Base-by-base conservation (phyloP, 2,888 invertebrate species). In the Cordilura impudica region DNA sequence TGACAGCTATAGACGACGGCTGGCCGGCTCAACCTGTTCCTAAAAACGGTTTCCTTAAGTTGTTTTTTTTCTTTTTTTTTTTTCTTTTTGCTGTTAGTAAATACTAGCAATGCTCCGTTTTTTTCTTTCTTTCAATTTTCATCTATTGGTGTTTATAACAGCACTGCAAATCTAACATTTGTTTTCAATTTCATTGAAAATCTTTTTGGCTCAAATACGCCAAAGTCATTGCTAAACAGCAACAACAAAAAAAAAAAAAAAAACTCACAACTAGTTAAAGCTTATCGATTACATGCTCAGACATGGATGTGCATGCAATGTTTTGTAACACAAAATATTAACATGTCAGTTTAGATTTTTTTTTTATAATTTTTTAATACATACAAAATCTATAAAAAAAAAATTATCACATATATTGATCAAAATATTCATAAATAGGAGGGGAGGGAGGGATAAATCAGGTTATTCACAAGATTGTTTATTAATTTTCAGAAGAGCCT, bases 161-260 rank as follows among this genome's bases (percentile, higher is more conserved):
- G 70, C 63, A 78, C 58, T 65, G 74, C 61, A 61, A 63, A 63
- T n/a, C 74, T 53, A 21, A 49, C 70, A 67, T 66, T 79, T 79
- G 79, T 75, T 79, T 79, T 79, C 79, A 79, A 63, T 79, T 79
- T 79, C 79, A 79, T 75, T 79, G 71, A 79, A 72, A n/a, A 79
- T 65, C 12, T 58, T 71, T 73, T 72, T 69, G 26, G 47, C 35
- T 10, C n/a, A 39, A 12, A 39, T 1, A 49, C 49, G 43, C 51
- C 67, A 79, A 79, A 75, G 79, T 75, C 79, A 79, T 75, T 71
- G 75, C 79, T 79, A 71, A n/a, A 39, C 35, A n/a, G 35, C 35
- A 39, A 39, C n/a, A 39, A n/a, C 2, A 39, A n/a, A n/a, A 4
- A n/a, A 39, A n/a, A n/a, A n/a, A n/a, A n/a, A n/a, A n/a, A n/a